Percentiles rank a stretch among this genome's conserved stretches.
phyloP scores from a whole-genome alignment of 1,140 invertebrate species.

The Bombus waltoni region DNA sequence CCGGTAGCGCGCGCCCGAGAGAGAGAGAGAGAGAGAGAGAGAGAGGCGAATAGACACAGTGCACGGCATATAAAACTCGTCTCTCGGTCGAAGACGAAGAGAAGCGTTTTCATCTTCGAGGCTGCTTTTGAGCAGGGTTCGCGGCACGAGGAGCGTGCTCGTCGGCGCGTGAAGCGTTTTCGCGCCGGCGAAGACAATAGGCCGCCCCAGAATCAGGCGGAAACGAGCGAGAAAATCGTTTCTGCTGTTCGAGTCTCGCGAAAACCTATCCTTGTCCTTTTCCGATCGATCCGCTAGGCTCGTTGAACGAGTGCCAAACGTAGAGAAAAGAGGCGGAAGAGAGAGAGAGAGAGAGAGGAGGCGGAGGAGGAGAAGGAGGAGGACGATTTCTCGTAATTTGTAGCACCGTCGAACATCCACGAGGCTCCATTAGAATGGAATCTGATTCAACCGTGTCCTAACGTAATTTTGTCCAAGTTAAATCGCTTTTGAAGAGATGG shows the following conservation, averaged over 20 bases:
- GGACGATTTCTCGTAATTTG: conserved; percentile 41
- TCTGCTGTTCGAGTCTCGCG: not conserved
- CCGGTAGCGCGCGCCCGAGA: no score
- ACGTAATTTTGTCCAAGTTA: conserved; percentile 37
- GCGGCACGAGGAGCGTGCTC: no score
- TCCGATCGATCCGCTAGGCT: conserved; percentile 23
- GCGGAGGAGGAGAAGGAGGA: no score
- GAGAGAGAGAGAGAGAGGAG: no score
- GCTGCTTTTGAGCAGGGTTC: not conserved
- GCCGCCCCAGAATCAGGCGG: not conserved
- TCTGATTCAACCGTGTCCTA: conserved; percentile 37
- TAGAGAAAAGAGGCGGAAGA: no score
- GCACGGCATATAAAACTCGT: not conserved
- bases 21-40: not conserved
- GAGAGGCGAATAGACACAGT: not conserved
- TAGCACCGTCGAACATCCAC: conserved; percentile 24
- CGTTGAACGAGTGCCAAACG: conserved; percentile 18
- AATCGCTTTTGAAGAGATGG: conserved; percentile 32
- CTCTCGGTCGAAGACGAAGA: not conserved
- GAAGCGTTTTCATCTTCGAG: not conserved
- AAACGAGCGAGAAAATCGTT: conserved; percentile 29
- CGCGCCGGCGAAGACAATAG: conserved; percentile 19
- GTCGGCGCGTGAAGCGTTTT: not conserved
- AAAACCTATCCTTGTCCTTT: not conserved
- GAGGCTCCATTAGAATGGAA: conserved; percentile 26